phyloP scores from a whole-genome alignment of 2,888 invertebrate species.

The Danaus chrysippus region DNA sequence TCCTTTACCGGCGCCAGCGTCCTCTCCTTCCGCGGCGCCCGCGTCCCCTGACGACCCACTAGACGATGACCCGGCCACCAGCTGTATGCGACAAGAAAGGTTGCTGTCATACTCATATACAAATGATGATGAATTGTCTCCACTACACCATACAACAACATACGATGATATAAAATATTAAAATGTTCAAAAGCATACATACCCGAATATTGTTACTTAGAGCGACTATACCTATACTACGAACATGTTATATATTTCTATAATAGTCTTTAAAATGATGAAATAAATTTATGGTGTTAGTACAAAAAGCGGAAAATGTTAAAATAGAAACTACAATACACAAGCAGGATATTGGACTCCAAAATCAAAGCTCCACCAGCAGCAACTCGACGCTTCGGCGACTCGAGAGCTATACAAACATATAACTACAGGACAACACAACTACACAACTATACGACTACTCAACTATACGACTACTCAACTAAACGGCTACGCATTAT shows the following conservation, averaged over 20 bases:
- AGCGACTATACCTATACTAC: no score
- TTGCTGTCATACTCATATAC: not conserved
- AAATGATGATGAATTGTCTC: no score
- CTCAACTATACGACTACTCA: not conserved
- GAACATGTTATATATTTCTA: not conserved
- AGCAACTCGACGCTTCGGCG: no score
- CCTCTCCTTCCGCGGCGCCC: slow-evolving; percentile 71
- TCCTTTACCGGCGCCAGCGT: slow-evolving; percentile 78
- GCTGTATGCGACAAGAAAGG: slow-evolving; percentile 67
- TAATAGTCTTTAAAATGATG: no score
- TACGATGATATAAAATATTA: no score
- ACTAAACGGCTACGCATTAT: not conserved
- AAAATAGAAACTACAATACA: not conserved
- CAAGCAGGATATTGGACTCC: not conserved
- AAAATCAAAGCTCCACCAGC: not conserved
- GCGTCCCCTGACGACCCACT: slow-evolving; percentile 77
- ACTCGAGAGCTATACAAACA: no score
- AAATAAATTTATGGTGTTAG: not conserved
- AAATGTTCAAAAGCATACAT: no score
- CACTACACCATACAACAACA: no score
- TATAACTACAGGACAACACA: not conserved
- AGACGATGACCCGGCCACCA: slow-evolving; percentile 85
- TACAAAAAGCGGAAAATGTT: slow-evolving; percentile 1
- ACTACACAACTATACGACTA: not conserved
- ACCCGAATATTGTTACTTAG: no score